Evolutionary conservation across 2,797 vertebrate genomes (phyloP).

Genomic region (Characodon lateralis): DNA sequence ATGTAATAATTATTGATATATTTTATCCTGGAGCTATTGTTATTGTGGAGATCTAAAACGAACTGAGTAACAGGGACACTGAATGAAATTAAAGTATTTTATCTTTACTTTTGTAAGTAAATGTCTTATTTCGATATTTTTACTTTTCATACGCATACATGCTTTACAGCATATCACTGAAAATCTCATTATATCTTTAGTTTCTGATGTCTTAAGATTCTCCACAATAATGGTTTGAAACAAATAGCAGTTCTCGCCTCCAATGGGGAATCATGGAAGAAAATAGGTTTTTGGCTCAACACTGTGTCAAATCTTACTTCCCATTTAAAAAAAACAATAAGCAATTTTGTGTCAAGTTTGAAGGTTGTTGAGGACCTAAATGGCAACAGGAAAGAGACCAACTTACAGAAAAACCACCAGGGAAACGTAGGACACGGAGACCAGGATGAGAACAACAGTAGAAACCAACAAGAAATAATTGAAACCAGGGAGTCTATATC

Average conservation of each 20-base stretch:
- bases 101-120: neutral
- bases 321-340: neutral
- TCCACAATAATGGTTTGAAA: neutral
- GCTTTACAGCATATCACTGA: neutral
- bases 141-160: neutral
- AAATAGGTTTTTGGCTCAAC: neutral
- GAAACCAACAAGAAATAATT: neutral
- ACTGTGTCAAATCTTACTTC: neutral
- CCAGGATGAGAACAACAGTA: neutral
- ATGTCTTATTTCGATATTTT: neutral
- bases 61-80: neutral
- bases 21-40: neutral
- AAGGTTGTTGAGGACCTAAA: neutral
- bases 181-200: neutral
- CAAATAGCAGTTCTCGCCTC: neutral
- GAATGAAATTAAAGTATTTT: neutral
- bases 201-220: neutral
- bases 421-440: neutral
- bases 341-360: neutral
- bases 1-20: no score
- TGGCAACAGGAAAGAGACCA: neutral
- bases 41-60: neutral
- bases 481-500: neutral
- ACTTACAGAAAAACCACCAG: neutral
- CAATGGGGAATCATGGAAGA: neutral